Evolutionary conservation across 2,113 vertebrate genomes (phyloP).

Genomic region (Mormyrus iriodes): DNA sequence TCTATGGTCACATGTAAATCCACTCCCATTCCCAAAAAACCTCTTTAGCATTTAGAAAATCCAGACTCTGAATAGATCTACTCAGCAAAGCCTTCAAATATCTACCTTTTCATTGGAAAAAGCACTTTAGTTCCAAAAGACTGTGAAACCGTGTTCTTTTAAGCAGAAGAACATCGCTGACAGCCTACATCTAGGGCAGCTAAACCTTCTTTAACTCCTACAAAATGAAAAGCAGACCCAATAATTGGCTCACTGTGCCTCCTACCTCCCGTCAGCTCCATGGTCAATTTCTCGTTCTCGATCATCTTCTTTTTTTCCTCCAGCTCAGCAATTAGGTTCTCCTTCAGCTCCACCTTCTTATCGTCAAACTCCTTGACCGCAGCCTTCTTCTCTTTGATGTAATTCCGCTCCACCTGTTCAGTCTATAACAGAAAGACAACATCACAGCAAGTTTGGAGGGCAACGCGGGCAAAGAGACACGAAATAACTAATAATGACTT

Average conservation of each 20-base stretch:
- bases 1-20: background rate
- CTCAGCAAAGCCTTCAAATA: background rate
- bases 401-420: conserved; percentile 94
- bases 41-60: background rate
- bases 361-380: conserved; percentile 98
- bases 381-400: conserved; percentile 96
- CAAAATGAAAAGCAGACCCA: background rate
- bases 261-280: conserved; percentile 96
- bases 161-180: background rate
- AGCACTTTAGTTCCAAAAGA: conserved; percentile 2
- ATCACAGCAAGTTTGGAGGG: background rate
- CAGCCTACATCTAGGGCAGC: conserved; percentile 10
- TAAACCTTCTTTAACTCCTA: conserved; percentile 16
- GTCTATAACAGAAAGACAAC: conserved; percentile 60
- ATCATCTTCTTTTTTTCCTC: conserved; percentile 99
- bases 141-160: background rate
- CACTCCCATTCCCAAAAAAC: background rate
- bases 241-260: conserved; percentile 24
- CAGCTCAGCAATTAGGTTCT: conserved; percentile 90
- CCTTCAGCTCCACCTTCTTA: conserved; percentile 97
- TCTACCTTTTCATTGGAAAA: conserved; percentile 20
- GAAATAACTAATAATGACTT: background rate
- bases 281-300: conserved; percentile 94
- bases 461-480: background rate
- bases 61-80: background rate